A percentile compares a stretch with the other conserved stretches of the same genome.
Conservation (phyloP, 1,140 invertebrate species). For the Gerris buenoi region DNA sequence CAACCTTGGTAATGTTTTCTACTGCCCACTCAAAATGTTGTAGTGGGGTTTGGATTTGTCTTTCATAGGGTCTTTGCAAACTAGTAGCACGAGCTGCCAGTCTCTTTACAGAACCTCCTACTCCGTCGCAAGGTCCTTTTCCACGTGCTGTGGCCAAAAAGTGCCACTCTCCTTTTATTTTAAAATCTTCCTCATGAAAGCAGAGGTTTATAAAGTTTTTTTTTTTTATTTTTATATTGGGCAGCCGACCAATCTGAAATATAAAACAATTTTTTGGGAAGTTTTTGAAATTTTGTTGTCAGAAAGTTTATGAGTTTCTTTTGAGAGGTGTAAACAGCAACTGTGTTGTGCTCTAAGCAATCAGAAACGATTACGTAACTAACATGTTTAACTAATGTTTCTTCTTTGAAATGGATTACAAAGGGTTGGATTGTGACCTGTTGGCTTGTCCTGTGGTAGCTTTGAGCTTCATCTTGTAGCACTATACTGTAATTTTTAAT, state of each 20-base stretch:
- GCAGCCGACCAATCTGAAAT: background rate
- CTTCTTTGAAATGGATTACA: background rate
- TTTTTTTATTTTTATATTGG: background rate
- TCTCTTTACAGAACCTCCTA: no score
- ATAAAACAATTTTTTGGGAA: background rate
- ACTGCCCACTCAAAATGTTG: no score
- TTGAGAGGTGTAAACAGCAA: background rate
- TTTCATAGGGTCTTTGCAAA: no score
- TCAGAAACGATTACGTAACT: background rate
- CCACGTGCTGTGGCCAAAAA: no score
- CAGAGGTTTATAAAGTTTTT: background rate
- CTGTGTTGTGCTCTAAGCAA: background rate
- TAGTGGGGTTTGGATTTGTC: no score
- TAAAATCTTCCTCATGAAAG: constrained; percentile 7
- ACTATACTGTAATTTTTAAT: constrained; percentile 2
- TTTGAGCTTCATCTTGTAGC: background rate
- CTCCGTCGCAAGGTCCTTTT: no score
- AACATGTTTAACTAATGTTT: background rate
- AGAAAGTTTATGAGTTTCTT: background rate
- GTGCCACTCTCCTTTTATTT: constrained; percentile 20
- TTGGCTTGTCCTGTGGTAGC: background rate
- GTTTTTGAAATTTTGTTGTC: background rate
- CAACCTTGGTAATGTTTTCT: no score
- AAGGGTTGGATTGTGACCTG: constrained; percentile 2
- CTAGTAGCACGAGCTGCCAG: no score